These are phyloP conservation scores for Listronotus bonariensis DNA, from an alignment of 1,140 invertebrate genomes.

Conservation along the genomic window DNA sequence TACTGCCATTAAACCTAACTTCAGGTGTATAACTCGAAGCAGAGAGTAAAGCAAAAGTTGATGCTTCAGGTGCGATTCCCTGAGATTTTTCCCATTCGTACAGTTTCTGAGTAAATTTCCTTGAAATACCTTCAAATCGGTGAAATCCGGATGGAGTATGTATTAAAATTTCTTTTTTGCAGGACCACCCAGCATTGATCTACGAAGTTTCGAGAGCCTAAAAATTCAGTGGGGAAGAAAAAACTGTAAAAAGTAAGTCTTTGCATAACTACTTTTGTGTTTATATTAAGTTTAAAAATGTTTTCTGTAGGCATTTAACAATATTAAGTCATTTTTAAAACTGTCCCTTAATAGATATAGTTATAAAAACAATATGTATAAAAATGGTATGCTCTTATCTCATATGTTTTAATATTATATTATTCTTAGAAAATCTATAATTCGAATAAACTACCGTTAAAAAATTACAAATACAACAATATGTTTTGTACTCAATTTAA, in stretches of 20 bases:
- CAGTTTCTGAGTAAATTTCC: slow-evolving; percentile 85
- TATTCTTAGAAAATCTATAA: too few species aligned
- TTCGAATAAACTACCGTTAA: too few species aligned
- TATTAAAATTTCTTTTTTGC: slow-evolving; percentile 74
- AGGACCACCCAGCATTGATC: slow-evolving; percentile 60
- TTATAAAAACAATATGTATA: too few species aligned
- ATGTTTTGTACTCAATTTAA: background rate
- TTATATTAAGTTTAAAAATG: too few species aligned
- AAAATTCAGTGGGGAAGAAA: slow-evolving; percentile 19
- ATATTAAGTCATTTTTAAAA: too few species aligned
- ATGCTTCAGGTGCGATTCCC: slow-evolving; percentile 78
- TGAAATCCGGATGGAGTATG: slow-evolving; percentile 81
- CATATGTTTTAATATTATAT: too few species aligned
- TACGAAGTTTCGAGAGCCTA: slow-evolving; percentile 66
- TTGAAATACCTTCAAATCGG: slow-evolving; percentile 82
- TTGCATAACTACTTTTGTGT: too few species aligned
- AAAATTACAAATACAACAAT: too few species aligned
- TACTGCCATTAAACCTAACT: slow-evolving; percentile 23
- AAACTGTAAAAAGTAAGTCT: too few species aligned
- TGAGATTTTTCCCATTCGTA: slow-evolving; percentile 89
- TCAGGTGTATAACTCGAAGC: slow-evolving; percentile 59
- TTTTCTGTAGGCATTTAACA: too few species aligned
- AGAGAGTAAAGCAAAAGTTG: slow-evolving; percentile 76
- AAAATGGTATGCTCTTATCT: too few species aligned
- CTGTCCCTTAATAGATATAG: too few species aligned